Conservation (phyloP, 2,797 vertebrate genomes). For the Sebastes itinus region DNA sequence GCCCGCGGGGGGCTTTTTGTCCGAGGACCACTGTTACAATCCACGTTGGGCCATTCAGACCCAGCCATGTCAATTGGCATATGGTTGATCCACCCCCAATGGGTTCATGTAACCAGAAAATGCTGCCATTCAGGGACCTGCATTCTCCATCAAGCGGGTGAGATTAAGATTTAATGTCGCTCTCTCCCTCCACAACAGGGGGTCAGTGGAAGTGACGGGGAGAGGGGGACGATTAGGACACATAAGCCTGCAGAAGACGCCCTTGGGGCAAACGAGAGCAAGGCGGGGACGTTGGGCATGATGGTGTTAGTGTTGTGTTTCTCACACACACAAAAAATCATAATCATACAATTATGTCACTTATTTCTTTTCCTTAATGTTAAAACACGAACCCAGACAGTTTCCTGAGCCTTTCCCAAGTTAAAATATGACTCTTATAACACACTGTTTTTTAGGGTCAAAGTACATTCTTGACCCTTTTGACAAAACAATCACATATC, state of each 20-base stretch:
- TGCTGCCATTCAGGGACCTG: constrained; percentile 90
- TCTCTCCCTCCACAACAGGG: constrained; percentile 87
- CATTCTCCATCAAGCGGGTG: constrained; percentile 91
- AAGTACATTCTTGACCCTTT: background rate
- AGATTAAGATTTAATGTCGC: constrained; percentile 97
- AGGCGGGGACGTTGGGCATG: constrained; percentile 42
- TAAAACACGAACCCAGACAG: background rate
- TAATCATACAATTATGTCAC: background rate
- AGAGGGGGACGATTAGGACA: constrained; percentile 82
- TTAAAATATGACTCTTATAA: background rate
- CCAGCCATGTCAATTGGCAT: constrained; percentile 90
- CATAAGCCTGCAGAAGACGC: constrained; percentile 44
- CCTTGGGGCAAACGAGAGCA: constrained; percentile 67
- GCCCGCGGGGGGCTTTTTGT: constrained; percentile 70
- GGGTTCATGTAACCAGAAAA: constrained; percentile 99
- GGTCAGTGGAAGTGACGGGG: constrained; percentile 69
- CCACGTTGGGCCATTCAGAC: constrained; percentile 83
- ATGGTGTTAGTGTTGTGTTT: constrained; percentile 60
- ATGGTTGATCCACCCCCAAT: constrained; percentile 97
- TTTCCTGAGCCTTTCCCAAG: background rate
- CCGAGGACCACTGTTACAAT: constrained; percentile 76
- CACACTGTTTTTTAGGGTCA: background rate
- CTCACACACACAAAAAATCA: constrained; percentile 1
- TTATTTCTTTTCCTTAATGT: background rate
- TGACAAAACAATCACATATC: background rate